A percentile compares a stretch with the other conserved stretches of the same genome.
These are phyloP conservation scores for Dolichomitus sp. DNA, from an alignment of 2,888 invertebrate genomes.

Conservation along the genomic window DNA sequence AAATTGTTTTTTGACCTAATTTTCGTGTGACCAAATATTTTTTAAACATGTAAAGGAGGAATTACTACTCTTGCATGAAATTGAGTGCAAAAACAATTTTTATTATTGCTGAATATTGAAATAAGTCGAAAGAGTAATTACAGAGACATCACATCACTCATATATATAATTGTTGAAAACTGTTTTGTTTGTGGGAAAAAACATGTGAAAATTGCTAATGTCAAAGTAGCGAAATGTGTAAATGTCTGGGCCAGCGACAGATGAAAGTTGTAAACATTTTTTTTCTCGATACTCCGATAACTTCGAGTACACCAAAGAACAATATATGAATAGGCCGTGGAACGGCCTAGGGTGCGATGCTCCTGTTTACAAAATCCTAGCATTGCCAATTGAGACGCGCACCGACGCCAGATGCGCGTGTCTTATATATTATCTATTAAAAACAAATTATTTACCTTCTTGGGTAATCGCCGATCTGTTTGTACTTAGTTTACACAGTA, in stretches of 20 bases:
- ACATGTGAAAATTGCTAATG: neutral
- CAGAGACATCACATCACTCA: neutral
- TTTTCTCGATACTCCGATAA: constrained; percentile 9
- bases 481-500: constrained; percentile 22
- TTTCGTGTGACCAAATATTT: neutral
- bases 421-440: constrained; percentile 12
- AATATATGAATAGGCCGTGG: neutral
- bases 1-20: neutral
- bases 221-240: neutral
- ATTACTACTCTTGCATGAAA: neutral
- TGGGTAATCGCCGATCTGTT: constrained; percentile 29
- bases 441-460: constrained; percentile 10
- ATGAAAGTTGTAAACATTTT: neutral
- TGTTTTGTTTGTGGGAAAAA: neutral
- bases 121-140: neutral
- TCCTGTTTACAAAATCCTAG: constrained; percentile 2
- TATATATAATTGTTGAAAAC: neutral
- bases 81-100: neutral
- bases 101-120: neutral
- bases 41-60: neutral
- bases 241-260: neutral
- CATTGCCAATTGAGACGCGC: constrained; percentile 44
- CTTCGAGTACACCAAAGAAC: constrained; percentile 39
- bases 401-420: constrained; percentile 5
- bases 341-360: neutral